Conservation (phyloP, 2,888 invertebrate genomes). For the Agrotis clavis region DNA sequence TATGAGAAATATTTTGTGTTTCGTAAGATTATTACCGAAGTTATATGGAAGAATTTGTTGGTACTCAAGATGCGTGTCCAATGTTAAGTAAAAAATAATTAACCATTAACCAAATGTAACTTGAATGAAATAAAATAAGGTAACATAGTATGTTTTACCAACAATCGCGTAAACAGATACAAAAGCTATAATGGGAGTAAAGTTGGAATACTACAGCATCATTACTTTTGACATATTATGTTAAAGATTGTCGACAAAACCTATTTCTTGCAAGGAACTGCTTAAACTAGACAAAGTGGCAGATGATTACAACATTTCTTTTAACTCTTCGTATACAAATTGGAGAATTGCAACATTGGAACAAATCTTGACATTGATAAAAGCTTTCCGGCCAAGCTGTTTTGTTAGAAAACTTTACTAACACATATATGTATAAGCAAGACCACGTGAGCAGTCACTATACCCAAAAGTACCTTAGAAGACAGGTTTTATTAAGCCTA, state of each 20-base stretch:
- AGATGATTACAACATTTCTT: background rate
- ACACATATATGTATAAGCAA: background rate
- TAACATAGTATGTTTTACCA: too few relatives aligned
- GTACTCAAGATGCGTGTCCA: slow-evolving; percentile 26
- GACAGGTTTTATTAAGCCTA: slow-evolving; percentile 51
- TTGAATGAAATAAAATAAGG: too few relatives aligned
- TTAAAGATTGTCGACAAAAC: too few relatives aligned
- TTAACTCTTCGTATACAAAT: background rate
- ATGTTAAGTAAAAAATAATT: slow-evolving; percentile 10
- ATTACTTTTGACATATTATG: too few relatives aligned
- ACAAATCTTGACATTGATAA: background rate
- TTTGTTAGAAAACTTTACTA: background rate
- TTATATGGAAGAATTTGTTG: slow-evolving; percentile 27
- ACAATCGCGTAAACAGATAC: too few relatives aligned
- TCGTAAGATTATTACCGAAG: slow-evolving; percentile 47
- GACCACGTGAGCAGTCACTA: background rate
- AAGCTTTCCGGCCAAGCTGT: background rate
- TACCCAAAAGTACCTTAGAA: slow-evolving; percentile 3
- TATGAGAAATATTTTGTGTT: slow-evolving; percentile 63
- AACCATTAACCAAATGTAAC: background rate
- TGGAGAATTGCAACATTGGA: too few relatives aligned
- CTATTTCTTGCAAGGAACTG: too few relatives aligned
- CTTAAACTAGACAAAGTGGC: background rate
- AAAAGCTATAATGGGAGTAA: too few relatives aligned
- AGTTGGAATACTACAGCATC: too few relatives aligned